A percentile compares a stretch with the other conserved stretches of the same genome.
Conservation (phyloP, 2,797 vertebrate genomes). For the Ibycter americanus region DNA sequence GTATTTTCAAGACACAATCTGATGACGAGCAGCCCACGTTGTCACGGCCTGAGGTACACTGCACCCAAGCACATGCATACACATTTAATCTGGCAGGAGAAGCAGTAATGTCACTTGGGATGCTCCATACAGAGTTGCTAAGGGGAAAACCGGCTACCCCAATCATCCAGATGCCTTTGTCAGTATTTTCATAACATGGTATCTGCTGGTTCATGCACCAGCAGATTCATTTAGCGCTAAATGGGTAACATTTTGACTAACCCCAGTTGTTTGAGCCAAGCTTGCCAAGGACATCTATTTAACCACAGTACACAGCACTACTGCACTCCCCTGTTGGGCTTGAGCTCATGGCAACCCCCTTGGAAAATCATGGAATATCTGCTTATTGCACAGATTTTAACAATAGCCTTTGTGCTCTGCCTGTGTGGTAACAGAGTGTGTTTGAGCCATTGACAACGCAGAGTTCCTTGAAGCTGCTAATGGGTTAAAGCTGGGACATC, state of each 20-base stretch:
- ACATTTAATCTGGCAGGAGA: not conserved
- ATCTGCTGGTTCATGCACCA: not conserved
- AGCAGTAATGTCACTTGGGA: not conserved
- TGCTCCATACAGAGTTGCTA: not conserved
- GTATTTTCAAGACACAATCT: not conserved
- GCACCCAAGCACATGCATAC: not conserved
- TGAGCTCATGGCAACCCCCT: not conserved
- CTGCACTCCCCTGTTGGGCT: not conserved
- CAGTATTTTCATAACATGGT: not conserved
- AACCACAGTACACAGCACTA: not conserved
- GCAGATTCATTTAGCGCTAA: not conserved
- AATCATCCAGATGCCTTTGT: not conserved
- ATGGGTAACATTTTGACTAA: not conserved
- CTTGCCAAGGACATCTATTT: not conserved
- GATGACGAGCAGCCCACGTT: not conserved
- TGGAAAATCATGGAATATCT: not conserved
- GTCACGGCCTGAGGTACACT: not conserved
- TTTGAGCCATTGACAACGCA: constrained; percentile 12
- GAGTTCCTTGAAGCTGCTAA: constrained; percentile 69
- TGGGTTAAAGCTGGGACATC: constrained; percentile 87
- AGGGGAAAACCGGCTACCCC: not conserved
- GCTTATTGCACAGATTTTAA: not conserved
- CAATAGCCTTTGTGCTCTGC: not conserved
- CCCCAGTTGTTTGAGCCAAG: not conserved
- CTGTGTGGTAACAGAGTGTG: not conserved